Conservation (phyloP, 2,888 invertebrate genomes). For the Pinctada fucata region DNA sequence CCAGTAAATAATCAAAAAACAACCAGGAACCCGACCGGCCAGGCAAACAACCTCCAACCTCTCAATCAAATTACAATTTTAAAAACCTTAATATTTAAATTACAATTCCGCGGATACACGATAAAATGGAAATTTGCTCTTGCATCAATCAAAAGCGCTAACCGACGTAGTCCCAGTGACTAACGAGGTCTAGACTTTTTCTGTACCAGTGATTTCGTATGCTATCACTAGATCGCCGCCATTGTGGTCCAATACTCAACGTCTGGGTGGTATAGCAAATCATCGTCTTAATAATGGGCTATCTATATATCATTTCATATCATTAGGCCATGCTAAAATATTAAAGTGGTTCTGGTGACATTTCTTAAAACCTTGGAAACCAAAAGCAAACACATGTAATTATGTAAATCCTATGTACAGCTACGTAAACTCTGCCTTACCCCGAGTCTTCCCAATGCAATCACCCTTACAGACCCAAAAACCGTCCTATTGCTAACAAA, state of each 20-base stretch:
- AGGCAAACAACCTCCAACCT: too few relatives aligned
- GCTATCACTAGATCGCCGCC: conserved; percentile 20
- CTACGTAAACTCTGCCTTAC: too few relatives aligned
- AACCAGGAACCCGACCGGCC: too few relatives aligned
- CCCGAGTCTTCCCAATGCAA: too few relatives aligned
- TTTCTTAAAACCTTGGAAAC: neutral
- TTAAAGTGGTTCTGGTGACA: neutral
- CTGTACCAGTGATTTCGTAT: conserved; percentile 9
- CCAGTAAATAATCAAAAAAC: too few relatives aligned
- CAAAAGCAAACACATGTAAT: too few relatives aligned
- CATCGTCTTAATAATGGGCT: neutral
- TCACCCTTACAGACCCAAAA: too few relatives aligned
- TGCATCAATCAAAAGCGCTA: neutral
- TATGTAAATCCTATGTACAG: too few relatives aligned
- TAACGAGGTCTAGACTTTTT: neutral
- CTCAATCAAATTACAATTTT: neutral
- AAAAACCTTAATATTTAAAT: neutral
- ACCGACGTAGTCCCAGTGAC: neutral
- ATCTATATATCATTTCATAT: neutral
- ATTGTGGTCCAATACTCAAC: conserved; percentile 15
- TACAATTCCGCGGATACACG: neutral
- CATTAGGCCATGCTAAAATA: neutral
- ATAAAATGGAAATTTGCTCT: conserved; percentile 1
- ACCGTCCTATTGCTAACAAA: too few relatives aligned
- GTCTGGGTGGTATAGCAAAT: conserved; percentile 24